Percentiles rank a stretch among this genome's conserved stretches.
phyloP scores from a whole-genome alignment of 2,888 invertebrate species.

The Acronicta psi region DNA sequence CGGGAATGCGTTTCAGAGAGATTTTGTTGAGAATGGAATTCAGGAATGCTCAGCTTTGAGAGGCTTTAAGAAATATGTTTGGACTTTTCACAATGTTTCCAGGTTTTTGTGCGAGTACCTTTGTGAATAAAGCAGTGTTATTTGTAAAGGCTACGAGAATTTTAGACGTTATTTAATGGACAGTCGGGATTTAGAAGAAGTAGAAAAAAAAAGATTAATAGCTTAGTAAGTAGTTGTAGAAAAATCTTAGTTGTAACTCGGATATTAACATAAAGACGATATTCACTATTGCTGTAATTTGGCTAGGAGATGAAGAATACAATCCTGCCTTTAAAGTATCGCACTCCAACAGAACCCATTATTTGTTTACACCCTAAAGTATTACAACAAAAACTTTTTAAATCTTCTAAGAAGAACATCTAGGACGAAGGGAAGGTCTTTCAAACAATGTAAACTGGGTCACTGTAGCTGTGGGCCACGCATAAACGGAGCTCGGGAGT shows the following conservation, averaged over 20 bases:
- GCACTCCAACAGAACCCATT: constrained; percentile 1
- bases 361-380: constrained; percentile 12
- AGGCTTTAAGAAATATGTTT: constrained; percentile 31
- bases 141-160: neutral
- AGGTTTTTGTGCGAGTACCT: constrained; percentile 14
- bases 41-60: constrained; percentile 39
- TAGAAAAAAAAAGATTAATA: no score
- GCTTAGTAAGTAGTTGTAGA: no score
- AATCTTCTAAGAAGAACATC: constrained; percentile 23
- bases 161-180: neutral
- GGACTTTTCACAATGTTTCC: constrained; percentile 8
- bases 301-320: no score
- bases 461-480: constrained; percentile 29
- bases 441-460: constrained; percentile 53
- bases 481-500: constrained; percentile 31
- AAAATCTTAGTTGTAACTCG: no score
- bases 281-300: no score
- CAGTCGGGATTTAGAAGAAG: no score
- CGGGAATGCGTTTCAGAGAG: constrained; percentile 20
- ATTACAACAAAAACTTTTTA: constrained; percentile 35
- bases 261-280: no score
- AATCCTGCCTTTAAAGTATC: no score
- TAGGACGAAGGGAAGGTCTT: constrained; percentile 31
- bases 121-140: neutral
- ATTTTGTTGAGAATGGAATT: constrained; percentile 36